Base-by-base conservation (phyloP, 1,140 invertebrate genomes). In the Drosophila kikkawai region DNA sequence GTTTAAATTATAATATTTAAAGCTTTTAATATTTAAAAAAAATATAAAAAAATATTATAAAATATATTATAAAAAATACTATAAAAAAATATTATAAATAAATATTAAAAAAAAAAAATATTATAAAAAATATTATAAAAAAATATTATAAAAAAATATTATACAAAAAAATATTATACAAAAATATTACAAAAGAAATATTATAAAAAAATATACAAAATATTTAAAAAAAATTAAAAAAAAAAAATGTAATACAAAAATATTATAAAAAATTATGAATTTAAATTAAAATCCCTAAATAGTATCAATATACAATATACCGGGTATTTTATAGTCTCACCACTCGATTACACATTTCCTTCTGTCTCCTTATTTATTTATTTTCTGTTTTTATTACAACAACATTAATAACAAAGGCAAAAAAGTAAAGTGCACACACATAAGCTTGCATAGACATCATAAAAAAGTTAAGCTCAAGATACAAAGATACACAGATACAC, bases 401-500 rank as follows among this genome's bases (percentile, higher is more conserved):
- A 71, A 70, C 53, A 45, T 45, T 61, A 61, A 77, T 51, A 53
- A 79, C 56, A 53, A 51, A 66, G 29, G 61, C 17, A 42, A 57
- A 67, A 26, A 50, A 73, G 69, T 70, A 71, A 73, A 73, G 67
- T 71, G 69, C 69, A 71, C 69, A 73, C 66, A 73, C 29, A 73
- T 71, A 71, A 73, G 69, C 66, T 57, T 58, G 53, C 69, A 73
- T 71, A 73, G 67, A 73, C 69, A 73, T 73, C 67, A 73, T 73
- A 73, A 73, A 73, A 73, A 73, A 73, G 67, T 73, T 73, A 42
- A 73, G 66, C 69, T 57, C 67, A 29, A 58, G 67, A 73, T 71
- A 71, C 69, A 59, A 66, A 79, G 77, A 79, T 59, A 73, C 71
- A 55, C 7, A 55, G 12, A 5, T 44, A 41, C 37, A 36, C 29